A percentile compares a stretch with the other conserved stretches of the same genome.
phyloP scores from a whole-genome alignment of 2,888 invertebrate species.

The Erannis defoliaria region DNA sequence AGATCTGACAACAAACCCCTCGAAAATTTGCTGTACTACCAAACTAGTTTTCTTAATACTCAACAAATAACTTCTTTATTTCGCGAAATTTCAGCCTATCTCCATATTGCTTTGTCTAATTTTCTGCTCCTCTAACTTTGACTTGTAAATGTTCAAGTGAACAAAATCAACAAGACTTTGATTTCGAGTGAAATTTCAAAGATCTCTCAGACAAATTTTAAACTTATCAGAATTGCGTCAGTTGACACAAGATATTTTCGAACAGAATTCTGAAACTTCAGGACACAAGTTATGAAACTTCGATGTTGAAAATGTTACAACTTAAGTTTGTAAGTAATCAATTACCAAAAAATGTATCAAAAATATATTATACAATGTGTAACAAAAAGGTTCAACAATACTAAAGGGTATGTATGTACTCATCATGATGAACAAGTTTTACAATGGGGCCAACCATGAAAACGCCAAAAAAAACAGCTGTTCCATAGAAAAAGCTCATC shows the following conservation, averaged over 20 bases:
- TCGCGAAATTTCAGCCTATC: not conserved
- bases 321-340: not conserved
- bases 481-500: too few relatives aligned
- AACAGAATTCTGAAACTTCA: conserved; percentile 12
- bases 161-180: conserved; percentile 10
- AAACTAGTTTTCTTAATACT: too few relatives aligned
- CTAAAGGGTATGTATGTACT: too few relatives aligned
- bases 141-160: conserved; percentile 18
- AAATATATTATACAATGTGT: too few relatives aligned
- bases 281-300: not conserved
- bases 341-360: too few relatives aligned
- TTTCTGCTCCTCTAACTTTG: conserved; percentile 5
- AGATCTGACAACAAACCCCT: too few relatives aligned
- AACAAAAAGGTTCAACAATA: too few relatives aligned
- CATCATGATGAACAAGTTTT: too few relatives aligned
- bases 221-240: conserved; percentile 52
- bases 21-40: too few relatives aligned
- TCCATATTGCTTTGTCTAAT: not conserved
- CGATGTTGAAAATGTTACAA: not conserved
- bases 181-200: conserved; percentile 12
- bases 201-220: conserved; percentile 28
- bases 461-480: too few relatives aligned
- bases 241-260: conserved; percentile 20
- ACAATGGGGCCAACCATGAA: too few relatives aligned
- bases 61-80: not conserved